Base-by-base conservation (phyloP, 2,888 invertebrate species). In the Perithous albicinctus region DNA sequence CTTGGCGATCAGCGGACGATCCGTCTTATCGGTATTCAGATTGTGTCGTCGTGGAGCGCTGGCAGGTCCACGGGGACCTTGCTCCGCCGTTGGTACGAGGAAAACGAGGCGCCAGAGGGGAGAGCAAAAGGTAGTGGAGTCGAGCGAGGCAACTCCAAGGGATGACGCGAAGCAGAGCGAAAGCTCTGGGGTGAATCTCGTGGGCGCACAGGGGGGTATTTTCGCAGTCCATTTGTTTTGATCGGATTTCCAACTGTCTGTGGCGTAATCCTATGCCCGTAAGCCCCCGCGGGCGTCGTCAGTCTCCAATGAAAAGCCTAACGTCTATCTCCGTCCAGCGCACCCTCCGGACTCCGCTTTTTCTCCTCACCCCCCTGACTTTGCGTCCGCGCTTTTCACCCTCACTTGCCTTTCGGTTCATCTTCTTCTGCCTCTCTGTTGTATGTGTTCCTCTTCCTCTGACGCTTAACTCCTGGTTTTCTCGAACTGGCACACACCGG, bases 221-320 rank as follows among this genome's bases (percentile, higher is more conserved):
- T 89, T 90, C 89, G 88, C 89, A 90, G 91, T 91, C 91, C 91
- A 91, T 92, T 92, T 91, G 91, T 92, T 92, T 90, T 90, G 90
- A 92, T 92, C 92, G 91, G 92, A 91, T 91, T 91, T 87, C 88
- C 89, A 89, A 90, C 90, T 90, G 92, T 92, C 91, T 88, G 88
- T 84, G 75, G 61, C 86, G 89, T 91, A 91, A 91, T 92, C 91
- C 89, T 85, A 84, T 85, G 85, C 88, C 84, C 54, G 87, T 90
- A 90, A 90, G 88, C 90, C 88, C 89, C 88, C 89, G 87, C 89
- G 88, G 89, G 89, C 88, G 84, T 90, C 89, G 90, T 90, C 91
- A 89, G 88, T 87, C 86, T 86, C 88, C 90, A 91, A 88, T 90
- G 90, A 89, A 88, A 89, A 89, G 87, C 88, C 89, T 90, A 89